phyloP scores from a whole-genome alignment of 64 coral and sea anemone species.

The Trachythela sp. region DNA sequence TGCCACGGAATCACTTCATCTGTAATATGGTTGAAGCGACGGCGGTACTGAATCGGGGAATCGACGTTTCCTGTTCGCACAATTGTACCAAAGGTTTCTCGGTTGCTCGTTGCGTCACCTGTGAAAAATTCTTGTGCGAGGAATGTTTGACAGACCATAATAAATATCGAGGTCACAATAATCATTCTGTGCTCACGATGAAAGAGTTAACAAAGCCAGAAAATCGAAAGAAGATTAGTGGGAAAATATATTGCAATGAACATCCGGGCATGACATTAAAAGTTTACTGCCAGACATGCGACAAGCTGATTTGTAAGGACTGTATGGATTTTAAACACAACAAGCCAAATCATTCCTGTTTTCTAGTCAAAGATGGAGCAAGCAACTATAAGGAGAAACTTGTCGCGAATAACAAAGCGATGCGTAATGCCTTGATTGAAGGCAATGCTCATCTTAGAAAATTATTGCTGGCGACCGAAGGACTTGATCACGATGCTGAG shows the following conservation, averaged over 20 bases:
- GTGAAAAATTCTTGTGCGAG: too few species aligned
- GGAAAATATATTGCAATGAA: neutral
- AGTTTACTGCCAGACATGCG: neutral
- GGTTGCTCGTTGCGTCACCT: neutral
- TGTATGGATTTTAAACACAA: neutral
- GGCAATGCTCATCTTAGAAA: neutral
- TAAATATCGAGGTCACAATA: neutral
- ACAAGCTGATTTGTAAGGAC: neutral
- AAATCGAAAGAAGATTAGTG: neutral
- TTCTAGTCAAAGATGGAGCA: neutral
- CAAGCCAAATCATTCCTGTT: neutral
- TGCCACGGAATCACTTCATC: neutral
- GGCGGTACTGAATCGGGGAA: neutral
- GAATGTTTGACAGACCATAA: neutral
- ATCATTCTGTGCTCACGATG: neutral
- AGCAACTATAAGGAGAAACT: neutral
- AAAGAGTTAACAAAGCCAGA: neutral
- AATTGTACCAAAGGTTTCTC: neutral
- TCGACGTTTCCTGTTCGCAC: too few species aligned
- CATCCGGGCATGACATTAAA: neutral
- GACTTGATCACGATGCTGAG: neutral
- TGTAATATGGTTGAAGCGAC: neutral
- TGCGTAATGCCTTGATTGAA: neutral
- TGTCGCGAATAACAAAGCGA: neutral
- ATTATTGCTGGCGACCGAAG: neutral